Base-by-base conservation (phyloP, 2,888 invertebrate species). In the Brachypterus glaber region DNA sequence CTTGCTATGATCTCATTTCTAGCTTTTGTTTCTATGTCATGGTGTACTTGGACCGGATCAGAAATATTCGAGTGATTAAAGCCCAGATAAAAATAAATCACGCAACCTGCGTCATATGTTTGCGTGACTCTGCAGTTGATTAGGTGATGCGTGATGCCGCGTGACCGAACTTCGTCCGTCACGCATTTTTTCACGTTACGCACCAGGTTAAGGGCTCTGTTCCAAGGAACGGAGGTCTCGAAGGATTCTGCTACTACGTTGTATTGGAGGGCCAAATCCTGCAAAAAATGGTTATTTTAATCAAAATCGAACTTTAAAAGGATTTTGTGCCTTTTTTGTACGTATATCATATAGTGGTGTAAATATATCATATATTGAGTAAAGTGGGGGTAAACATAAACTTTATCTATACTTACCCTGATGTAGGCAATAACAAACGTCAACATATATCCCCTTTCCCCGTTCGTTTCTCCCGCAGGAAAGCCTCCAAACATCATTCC, bases 361-460 rank as follows among this genome's bases (percentile, higher is more conserved):
- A 21, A 21, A 21, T 5, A 21, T 7, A 21, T 5, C 9, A 7
- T 21, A 13, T 11, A 5, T 11, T 9, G 12, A 9, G 27, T 27
- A 5, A 27, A 27, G 12, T 11, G 12, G 3, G n/a, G n/a, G n/a
- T n/a, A n/a, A 13, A 8, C 24, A 4, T 14, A 2, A 18, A 34
- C 2, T 2, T 9, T 24, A 25, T 2, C 11, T 30, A 11, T 37
- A 67, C 74, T 76, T 60, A 92, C 92, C 66, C 97, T 76, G 27
- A 98, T 80, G 61, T 98, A 98, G 7, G 98, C 98, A 47, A 98
- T 97, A 40, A 96, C 92, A 62, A 96, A 98, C 0, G 98, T 98
- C 30, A 98, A 71, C 55, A 89, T 83, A 60, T 98, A 98, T 2
- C 98, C 98, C 25, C 92, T 75, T 62, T 91, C 85, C 0, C 98